Evolutionary conservation across 1,140 invertebrate species (phyloP).

Genomic region (Sinonovacula constricta): DNA sequence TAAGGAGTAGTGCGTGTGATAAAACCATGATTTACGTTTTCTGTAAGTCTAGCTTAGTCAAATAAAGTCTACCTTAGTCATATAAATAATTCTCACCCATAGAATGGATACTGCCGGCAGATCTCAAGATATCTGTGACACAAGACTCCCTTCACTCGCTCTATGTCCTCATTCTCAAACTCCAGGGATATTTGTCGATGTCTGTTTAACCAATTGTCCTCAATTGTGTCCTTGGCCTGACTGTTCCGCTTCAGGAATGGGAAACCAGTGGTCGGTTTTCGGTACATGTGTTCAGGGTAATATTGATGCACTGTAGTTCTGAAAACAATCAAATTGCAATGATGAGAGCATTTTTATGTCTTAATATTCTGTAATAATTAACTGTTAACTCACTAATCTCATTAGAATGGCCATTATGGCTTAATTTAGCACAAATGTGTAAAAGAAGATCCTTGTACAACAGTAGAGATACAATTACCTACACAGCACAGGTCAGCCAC

Average conservation of each 20-base stretch:
- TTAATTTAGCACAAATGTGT: no score
- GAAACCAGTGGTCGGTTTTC: slow-evolving; percentile 53
- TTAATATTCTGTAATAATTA: no score
- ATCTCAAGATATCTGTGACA: slow-evolving; percentile 93
- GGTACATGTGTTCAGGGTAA: slow-evolving; percentile 88
- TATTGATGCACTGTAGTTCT: slow-evolving; percentile 92
- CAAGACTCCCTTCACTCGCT: slow-evolving; percentile 82
- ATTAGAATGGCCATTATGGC: no score
- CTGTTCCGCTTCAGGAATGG: slow-evolving; percentile 21
- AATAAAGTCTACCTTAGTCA: no score
- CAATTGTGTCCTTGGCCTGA: slow-evolving; percentile 45
- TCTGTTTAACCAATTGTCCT: slow-evolving; percentile 59
- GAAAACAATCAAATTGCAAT: slow-evolving; percentile 80
- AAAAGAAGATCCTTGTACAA: no score
- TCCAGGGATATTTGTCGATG: slow-evolving; percentile 86
- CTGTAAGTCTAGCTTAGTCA: no score
- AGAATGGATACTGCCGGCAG: slow-evolving; percentile 92
- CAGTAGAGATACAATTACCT: no score
- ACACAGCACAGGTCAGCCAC: no score
- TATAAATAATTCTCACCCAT: slow-evolving; percentile 83
- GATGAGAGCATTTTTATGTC: no score
- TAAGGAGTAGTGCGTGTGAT: no score
- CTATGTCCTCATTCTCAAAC: slow-evolving; percentile 86
- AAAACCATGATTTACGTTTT: no score
- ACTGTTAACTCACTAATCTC: no score